Percentiles rank a stretch among this genome's conserved stretches.
These are phyloP conservation scores for Crotalus adamanteus DNA, from an alignment of 2,797 vertebrate species.

Conservation along the genomic window DNA sequence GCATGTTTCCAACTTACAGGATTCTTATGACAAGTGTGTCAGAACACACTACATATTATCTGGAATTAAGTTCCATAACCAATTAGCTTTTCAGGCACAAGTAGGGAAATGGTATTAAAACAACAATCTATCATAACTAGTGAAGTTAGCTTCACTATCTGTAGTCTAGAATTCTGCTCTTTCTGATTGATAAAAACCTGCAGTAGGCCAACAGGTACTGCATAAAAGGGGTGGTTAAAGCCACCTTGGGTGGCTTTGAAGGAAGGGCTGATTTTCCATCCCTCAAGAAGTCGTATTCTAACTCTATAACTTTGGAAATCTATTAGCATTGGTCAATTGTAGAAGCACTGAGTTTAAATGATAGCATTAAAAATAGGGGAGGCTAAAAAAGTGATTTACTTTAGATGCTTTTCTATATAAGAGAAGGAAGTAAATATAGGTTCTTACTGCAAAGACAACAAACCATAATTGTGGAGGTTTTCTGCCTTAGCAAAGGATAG, in stretches of 20 bases:
- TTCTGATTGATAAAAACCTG: not conserved
- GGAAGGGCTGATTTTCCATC: not conserved
- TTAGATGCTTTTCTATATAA: not conserved
- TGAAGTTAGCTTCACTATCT: not conserved
- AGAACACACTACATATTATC: not conserved
- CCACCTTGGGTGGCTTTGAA: not conserved
- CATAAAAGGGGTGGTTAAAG: not conserved
- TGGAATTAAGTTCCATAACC: not conserved
- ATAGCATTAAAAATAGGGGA: not conserved
- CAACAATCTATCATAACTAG: no score
- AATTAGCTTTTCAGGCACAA: not conserved
- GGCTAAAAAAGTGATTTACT: not conserved
- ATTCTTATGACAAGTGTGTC: not conserved
- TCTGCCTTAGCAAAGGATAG: not conserved
- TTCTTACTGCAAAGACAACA: not conserved
- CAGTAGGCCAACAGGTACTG: not conserved
- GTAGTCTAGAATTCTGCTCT: not conserved
- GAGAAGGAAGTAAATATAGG: not conserved
- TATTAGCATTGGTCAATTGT: not conserved
- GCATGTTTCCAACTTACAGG: not conserved
- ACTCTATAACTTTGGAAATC: not conserved
- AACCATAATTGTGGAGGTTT: not conserved
- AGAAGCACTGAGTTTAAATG: not conserved
- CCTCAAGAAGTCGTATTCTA: not conserved
- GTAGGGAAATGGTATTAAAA: not conserved